Percentiles rank a stretch among this genome's conserved stretches.
Conservation (phyloP, 1,140 invertebrate genomes). For the Zaprionus inermis region DNA sequence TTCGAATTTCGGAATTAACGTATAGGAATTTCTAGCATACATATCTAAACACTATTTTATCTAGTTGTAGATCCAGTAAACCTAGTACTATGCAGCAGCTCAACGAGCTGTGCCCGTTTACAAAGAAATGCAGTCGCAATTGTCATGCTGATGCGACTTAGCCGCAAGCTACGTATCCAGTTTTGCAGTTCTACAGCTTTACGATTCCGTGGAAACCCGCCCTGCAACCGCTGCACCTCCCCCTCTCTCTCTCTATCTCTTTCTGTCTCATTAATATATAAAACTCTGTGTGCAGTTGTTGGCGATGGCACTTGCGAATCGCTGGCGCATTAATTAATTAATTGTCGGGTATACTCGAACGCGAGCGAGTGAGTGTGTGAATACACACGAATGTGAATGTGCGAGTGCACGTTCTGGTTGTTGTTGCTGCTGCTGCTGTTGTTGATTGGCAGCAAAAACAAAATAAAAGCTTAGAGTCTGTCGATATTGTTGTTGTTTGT, state of each 20-base stretch:
- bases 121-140: slow-evolving; percentile 16
- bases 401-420: slow-evolving; percentile 32
- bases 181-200: slow-evolving; percentile 7
- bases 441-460: slow-evolving; percentile 33
- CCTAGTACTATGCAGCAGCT: too few relatives aligned
- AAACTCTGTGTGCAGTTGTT: slow-evolving; percentile 12
- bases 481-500: slow-evolving; percentile 41
- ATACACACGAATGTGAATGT: not conserved
- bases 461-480: slow-evolving; percentile 33
- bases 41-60: not conserved
- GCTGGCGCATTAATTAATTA: slow-evolving; percentile 68
- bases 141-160: slow-evolving; percentile 6
- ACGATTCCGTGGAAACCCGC: not conserved
- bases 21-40: not conserved
- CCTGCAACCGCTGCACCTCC: not conserved
- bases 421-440: slow-evolving; percentile 15
- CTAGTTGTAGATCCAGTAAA: not conserved
- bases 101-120: not conserved
- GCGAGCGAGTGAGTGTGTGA: not conserved
- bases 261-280: not conserved
- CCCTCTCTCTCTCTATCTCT: too few relatives aligned
- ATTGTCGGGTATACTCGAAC: slow-evolving; percentile 43
- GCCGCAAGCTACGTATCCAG: slow-evolving; percentile 13
- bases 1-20: not conserved
- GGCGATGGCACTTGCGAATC: slow-evolving; percentile 42